Evolutionary conservation across 2,797 vertebrate genomes (phyloP).

Genomic region (Chiroxiphia lanceolata): DNA sequence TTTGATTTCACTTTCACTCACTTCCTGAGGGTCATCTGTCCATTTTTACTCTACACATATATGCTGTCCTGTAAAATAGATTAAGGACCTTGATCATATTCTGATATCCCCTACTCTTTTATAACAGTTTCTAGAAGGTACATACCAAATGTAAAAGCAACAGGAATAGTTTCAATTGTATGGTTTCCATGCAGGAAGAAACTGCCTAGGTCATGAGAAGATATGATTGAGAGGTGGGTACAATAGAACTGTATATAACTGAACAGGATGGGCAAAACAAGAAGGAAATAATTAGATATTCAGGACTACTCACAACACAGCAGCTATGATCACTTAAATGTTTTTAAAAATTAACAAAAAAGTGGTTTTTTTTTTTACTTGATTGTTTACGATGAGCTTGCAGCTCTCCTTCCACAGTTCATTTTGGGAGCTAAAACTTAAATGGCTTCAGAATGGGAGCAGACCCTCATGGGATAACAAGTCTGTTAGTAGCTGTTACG

Average conservation of each 20-base stretch:
- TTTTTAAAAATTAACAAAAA: not conserved
- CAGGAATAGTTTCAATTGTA: not conserved
- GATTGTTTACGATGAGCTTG: not conserved
- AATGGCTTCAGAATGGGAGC: not conserved
- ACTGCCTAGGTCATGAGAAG: not conserved
- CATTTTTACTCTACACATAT: not conserved
- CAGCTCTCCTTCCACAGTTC: not conserved
- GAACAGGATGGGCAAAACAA: not conserved
- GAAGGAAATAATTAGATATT: not conserved
- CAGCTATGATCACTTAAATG: not conserved
- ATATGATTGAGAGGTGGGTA: not conserved
- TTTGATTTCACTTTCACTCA: not conserved
- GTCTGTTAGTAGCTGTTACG: not conserved
- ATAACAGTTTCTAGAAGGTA: not conserved
- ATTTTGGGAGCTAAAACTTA: not conserved
- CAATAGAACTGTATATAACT: not conserved
- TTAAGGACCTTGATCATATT: not conserved
- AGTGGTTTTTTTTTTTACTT: not conserved
- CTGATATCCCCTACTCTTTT: not conserved
- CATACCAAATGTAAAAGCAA: not conserved
- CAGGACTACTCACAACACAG: not conserved
- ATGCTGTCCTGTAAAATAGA: not conserved
- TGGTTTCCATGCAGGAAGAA: not conserved
- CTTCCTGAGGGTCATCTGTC: not conserved
- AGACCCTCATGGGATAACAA: not conserved